These are phyloP conservation scores for Eupeodes latifasciatus DNA, from an alignment of 2,888 invertebrate species.

Conservation along the genomic window DNA sequence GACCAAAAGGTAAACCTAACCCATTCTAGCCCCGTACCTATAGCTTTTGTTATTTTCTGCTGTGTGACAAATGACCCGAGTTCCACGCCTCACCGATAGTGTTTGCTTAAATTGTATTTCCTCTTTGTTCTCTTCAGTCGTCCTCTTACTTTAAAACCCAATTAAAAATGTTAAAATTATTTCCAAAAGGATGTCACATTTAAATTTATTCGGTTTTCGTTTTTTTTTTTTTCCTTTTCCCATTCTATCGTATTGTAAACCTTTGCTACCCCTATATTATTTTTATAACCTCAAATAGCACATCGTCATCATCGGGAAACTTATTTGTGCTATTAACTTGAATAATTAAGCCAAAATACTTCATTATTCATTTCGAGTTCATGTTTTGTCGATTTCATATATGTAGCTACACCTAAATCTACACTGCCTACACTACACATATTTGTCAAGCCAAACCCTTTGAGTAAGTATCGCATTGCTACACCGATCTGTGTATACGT, in stretches of 20 bases:
- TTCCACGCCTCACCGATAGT: neutral
- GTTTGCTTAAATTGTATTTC: neutral
- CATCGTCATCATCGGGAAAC: neutral
- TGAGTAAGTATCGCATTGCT: neutral
- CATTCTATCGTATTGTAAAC: neutral
- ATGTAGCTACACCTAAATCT: neutral
- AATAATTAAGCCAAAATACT: conserved; percentile 51
- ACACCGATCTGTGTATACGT: no score
- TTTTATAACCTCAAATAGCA: neutral
- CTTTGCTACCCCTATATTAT: neutral
- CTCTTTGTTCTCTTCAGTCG: neutral
- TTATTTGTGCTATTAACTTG: conserved; percentile 48
- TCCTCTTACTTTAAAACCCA: conserved; percentile 36
- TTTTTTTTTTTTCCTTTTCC: neutral
- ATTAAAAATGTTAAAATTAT: conserved; percentile 28
- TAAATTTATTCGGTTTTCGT: neutral
- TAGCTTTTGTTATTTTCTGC: neutral
- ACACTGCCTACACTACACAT: no score
- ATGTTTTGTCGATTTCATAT: neutral
- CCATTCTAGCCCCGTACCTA: neutral
- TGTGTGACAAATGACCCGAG: neutral
- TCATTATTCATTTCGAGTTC: conserved; percentile 41
- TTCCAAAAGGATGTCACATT: neutral
- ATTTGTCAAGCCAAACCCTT: conserved; percentile 6
- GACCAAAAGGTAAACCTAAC: conserved; percentile 2